Conservation (phyloP, 2,888 invertebrate species). For the Tuta absoluta region DNA sequence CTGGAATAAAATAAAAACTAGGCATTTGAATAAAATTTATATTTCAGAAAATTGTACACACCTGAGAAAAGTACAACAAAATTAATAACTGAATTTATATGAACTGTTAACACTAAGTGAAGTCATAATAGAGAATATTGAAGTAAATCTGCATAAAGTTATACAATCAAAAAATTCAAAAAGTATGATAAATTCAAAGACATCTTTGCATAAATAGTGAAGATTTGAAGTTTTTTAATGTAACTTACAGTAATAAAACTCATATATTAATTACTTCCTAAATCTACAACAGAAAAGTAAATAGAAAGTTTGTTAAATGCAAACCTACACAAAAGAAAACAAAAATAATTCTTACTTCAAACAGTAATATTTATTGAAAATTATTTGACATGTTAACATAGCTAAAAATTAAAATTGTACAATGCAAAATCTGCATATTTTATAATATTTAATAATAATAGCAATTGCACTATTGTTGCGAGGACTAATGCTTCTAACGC, state of each 20-base stretch:
- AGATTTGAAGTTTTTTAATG: not conserved
- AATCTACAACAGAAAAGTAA: conserved; percentile 14
- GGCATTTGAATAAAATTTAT: conserved; percentile 76
- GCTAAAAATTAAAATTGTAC: conserved; percentile 80
- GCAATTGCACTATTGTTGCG: conserved; percentile 80
- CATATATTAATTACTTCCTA: conserved; percentile 2
- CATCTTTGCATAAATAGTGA: not conserved
- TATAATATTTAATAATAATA: conserved; percentile 66
- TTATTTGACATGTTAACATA: conserved; percentile 74
- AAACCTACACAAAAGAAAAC: conserved; percentile 65
- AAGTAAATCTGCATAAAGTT: conserved; percentile 26
- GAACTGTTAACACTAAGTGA: conserved; percentile 67
- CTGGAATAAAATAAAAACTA: conserved; percentile 49
- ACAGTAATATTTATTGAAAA: conserved; percentile 78
- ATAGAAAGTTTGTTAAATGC: conserved; percentile 50
- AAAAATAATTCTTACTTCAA: conserved; percentile 72
- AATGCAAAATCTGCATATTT: conserved; percentile 77
- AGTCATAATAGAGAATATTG: conserved; percentile 67
- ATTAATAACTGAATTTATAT: conserved; percentile 59
- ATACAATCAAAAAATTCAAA: not conserved
- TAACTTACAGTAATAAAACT: conserved; percentile 1
- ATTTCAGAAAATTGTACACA: conserved; percentile 80
- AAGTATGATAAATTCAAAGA: not conserved
- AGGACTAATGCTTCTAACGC: conserved; percentile 77
- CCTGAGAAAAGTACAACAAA: conserved; percentile 77